Percentiles rank a stretch among this genome's conserved stretches.
Conservation (phyloP, 2,113 vertebrate genomes). For the Callithrix jacchus region DNA sequence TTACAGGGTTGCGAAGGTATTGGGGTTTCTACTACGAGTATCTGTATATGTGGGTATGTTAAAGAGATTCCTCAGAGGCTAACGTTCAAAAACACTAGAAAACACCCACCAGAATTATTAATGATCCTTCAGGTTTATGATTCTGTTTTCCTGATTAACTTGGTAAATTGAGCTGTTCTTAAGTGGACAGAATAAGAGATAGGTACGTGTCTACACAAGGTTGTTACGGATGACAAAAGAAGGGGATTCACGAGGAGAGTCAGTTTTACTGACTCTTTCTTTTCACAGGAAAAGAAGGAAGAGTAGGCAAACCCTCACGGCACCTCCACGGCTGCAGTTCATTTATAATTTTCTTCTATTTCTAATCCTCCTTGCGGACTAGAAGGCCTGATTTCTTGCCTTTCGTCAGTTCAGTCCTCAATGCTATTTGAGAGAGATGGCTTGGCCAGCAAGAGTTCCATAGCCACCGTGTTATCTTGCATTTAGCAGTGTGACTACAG, state of each 20-base stretch:
- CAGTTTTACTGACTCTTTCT: background rate
- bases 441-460: background rate
- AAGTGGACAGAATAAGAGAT: slow-evolving; percentile 47
- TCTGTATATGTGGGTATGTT: slow-evolving; percentile 14
- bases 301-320: background rate
- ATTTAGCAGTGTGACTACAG: background rate
- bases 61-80: slow-evolving; percentile 4
- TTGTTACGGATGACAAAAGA: background rate
- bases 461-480: background rate
- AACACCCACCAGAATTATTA: slow-evolving; percentile 42
- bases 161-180: slow-evolving; percentile 58
- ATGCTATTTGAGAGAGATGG: background rate
- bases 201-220: slow-evolving; percentile 9
- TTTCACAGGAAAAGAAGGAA: background rate
- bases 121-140: slow-evolving; percentile 36
- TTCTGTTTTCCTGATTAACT: slow-evolving; percentile 61
- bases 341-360: background rate
- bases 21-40: background rate
- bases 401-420: background rate
- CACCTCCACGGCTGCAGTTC: background rate
- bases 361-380: background rate
- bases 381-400: background rate
- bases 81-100: slow-evolving; percentile 55
- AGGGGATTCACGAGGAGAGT: background rate
- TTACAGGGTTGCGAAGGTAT: slow-evolving; percentile 16